These are phyloP conservation scores for Peromyscus polionotus DNA, from an alignment of 2,113 vertebrate species.

Conservation along the genomic window DNA sequence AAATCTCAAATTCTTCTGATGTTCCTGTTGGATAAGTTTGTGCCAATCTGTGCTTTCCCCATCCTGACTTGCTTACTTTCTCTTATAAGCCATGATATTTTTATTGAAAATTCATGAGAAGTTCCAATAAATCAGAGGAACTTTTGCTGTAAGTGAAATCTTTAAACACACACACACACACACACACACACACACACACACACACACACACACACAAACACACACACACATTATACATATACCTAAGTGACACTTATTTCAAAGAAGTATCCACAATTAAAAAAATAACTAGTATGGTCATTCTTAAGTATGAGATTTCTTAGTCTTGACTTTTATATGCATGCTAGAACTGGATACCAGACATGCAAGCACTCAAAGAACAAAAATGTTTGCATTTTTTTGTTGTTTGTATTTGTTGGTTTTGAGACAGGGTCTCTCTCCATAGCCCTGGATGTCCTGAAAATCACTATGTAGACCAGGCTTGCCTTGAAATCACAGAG, in stretches of 20 bases:
- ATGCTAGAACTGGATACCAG: neutral
- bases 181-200: too few relatives aligned
- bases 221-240: neutral
- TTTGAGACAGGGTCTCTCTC: neutral
- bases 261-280: slow-evolving; percentile 31
- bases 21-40: neutral
- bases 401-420: neutral
- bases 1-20: slow-evolving; percentile 11
- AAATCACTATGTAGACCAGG: neutral
- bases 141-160: slow-evolving; percentile 7
- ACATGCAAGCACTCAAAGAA: neutral
- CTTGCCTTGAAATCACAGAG: neutral
- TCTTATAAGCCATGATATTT: neutral
- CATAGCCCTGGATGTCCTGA: neutral
- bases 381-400: neutral
- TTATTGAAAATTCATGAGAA: slow-evolving; percentile 20
- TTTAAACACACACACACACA: neutral
- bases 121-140: neutral
- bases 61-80: slow-evolving; percentile 20
- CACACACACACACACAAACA: too few relatives aligned
- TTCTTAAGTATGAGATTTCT: slow-evolving; percentile 43
- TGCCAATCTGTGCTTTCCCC: neutral
- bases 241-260: slow-evolving; percentile 2
- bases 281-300: neutral
- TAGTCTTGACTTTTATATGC: neutral